Evolutionary conservation across 2,888 invertebrate genomes (phyloP).

Genomic region (Acanthoscelides obtectus): DNA sequence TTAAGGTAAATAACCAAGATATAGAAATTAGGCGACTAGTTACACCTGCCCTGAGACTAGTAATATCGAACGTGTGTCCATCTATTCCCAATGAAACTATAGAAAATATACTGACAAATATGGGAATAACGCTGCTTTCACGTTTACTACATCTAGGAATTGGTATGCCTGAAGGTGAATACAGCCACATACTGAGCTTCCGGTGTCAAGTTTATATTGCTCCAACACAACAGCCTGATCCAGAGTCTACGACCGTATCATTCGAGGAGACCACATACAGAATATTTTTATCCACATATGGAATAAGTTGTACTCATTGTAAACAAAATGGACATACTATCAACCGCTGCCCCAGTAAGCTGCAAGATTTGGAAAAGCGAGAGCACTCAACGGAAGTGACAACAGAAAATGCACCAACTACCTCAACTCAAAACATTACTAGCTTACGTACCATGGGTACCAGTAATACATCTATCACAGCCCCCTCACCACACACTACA

Average conservation of each 20-base stretch:
- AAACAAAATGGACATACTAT: neutral
- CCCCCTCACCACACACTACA: too few species aligned
- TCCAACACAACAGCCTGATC: constrained; percentile 4
- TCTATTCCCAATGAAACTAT: constrained; percentile 19
- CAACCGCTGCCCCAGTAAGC: neutral
- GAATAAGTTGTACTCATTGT: neutral
- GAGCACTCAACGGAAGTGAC: neutral
- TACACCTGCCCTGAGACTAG: constrained; percentile 19
- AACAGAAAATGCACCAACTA: neutral
- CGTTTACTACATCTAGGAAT: constrained; percentile 20
- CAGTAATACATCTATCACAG: too few species aligned
- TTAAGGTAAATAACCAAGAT: constrained; percentile 12
- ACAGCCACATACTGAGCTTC: constrained; percentile 24
- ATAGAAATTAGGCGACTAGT: constrained; percentile 20
- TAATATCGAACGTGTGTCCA: constrained; percentile 27
- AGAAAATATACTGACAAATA: constrained; percentile 3
- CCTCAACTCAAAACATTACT: too few species aligned
- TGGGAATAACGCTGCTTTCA: constrained; percentile 4
- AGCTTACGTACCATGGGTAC: too few species aligned
- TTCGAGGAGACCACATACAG: neutral
- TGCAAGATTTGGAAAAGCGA: neutral
- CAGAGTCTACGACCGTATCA: neutral
- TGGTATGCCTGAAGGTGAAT: constrained; percentile 21
- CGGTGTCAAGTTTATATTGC: constrained; percentile 18
- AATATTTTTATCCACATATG: neutral